These are phyloP conservation scores for Champsocephalus esox DNA, from an alignment of 2,797 vertebrate genomes.

Conservation along the genomic window DNA sequence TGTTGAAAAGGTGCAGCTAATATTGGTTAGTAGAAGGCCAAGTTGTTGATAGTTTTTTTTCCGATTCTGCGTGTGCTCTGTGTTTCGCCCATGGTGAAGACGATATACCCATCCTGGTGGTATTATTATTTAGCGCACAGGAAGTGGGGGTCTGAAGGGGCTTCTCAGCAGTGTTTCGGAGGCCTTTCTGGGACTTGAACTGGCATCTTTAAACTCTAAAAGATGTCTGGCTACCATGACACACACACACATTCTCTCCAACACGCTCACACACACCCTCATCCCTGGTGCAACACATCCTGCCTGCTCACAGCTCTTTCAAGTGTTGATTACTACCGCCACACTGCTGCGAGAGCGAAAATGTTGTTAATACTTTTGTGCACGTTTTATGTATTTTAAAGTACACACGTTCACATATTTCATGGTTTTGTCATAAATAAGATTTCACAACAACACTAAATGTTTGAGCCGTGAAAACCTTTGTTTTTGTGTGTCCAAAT, in stretches of 20 bases:
- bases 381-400: neutral
- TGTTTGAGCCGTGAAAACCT: neutral
- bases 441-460: neutral
- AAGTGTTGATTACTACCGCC: conserved; percentile 75
- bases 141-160: no score
- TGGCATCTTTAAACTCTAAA: no score
- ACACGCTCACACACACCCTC: conserved; percentile 30
- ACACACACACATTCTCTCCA: conserved; percentile 33
- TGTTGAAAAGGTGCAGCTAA: no score
- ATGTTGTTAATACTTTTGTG: conserved; percentile 17
- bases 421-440: neutral
- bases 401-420: neutral
- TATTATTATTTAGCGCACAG: no score
- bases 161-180: no score
- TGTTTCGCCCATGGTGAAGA: no score
- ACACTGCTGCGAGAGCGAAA: conserved; percentile 48
- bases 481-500: neutral
- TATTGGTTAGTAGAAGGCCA: no score
- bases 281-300: conserved; percentile 69
- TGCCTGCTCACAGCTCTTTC: conserved; percentile 64
- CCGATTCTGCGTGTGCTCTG: no score
- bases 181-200: no score
- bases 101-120: no score
- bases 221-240: conserved; percentile 17
- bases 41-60: no score